Conservation (phyloP, 2,797 vertebrate genomes). For the Danio kyathit region DNA sequence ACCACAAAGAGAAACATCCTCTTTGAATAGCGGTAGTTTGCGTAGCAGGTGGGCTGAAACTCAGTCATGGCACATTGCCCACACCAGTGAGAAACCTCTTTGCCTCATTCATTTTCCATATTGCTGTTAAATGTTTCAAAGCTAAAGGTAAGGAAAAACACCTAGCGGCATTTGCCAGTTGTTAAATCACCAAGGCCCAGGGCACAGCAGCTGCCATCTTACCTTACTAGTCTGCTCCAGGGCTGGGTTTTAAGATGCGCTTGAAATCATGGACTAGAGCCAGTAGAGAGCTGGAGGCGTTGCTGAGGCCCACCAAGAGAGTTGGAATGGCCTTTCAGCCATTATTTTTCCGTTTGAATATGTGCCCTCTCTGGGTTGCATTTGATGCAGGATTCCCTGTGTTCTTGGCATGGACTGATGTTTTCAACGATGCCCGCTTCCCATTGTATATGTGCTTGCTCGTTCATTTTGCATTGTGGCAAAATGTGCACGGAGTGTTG, state of each 20-base stretch:
- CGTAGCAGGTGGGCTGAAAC: constrained; percentile 33
- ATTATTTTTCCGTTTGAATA: constrained; percentile 67
- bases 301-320: constrained; percentile 63
- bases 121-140: constrained; percentile 65
- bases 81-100: constrained; percentile 53
- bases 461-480: constrained; percentile 73
- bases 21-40: constrained; percentile 17
- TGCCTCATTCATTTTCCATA: constrained; percentile 61
- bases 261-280: constrained; percentile 63
- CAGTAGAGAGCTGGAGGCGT: constrained; percentile 64
- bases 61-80: constrained; percentile 47
- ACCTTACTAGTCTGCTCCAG: constrained; percentile 61
- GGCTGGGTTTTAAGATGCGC: constrained; percentile 65
- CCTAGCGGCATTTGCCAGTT: constrained; percentile 65
- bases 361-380: constrained; percentile 63
- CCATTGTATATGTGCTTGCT: constrained; percentile 61
- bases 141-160: constrained; percentile 66
- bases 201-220: constrained; percentile 63
- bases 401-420: constrained; percentile 56
- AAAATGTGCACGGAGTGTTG: constrained; percentile 70
- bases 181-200: constrained; percentile 67
- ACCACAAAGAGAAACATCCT: constrained; percentile 16
- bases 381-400: constrained; percentile 64
- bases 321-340: constrained; percentile 50
- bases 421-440: constrained; percentile 62